These are phyloP conservation scores for Microtus ochrogaster DNA, from an alignment of 2,113 vertebrate genomes.

Conservation along the genomic window DNA sequence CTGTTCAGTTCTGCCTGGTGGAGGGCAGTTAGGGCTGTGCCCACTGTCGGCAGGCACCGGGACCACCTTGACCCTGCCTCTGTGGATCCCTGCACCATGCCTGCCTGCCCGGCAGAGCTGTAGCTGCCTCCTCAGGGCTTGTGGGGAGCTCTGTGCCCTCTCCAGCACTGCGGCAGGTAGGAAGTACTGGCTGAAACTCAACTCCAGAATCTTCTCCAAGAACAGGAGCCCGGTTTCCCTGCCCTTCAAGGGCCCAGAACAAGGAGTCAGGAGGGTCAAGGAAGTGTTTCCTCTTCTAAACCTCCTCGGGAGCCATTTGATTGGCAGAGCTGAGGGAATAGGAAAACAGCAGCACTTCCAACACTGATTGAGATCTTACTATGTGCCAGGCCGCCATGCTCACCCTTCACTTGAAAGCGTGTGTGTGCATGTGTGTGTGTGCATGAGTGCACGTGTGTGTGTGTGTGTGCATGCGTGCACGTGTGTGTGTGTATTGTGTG, in stretches of 20 bases:
- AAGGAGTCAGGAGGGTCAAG: neutral
- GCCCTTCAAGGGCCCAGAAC: neutral
- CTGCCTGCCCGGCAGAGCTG: neutral
- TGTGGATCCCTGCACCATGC: neutral
- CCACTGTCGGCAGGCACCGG: fast-evolving
- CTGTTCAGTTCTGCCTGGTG: neutral
- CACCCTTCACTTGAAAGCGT: neutral
- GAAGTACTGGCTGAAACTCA: no score
- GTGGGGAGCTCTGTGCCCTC: neutral
- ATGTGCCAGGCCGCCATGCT: neutral
- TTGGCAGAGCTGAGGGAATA: neutral
- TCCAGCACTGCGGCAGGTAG: neutral
- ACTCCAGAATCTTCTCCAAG: neutral
- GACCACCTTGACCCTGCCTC: neutral
- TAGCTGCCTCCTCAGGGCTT: neutral
- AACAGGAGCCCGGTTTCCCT: neutral
- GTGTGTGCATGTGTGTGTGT: no score
- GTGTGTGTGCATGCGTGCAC: no score
- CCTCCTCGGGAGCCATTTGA: neutral
- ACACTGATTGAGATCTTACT: neutral
- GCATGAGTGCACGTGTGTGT: no score
- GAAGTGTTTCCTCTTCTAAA: fast-evolving
- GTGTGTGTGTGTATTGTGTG: neutral
- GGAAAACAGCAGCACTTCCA: neutral
- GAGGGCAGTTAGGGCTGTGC: neutral